phyloP scores from a whole-genome alignment of 2,797 vertebrate genomes.

The Erethizon dorsatum region DNA sequence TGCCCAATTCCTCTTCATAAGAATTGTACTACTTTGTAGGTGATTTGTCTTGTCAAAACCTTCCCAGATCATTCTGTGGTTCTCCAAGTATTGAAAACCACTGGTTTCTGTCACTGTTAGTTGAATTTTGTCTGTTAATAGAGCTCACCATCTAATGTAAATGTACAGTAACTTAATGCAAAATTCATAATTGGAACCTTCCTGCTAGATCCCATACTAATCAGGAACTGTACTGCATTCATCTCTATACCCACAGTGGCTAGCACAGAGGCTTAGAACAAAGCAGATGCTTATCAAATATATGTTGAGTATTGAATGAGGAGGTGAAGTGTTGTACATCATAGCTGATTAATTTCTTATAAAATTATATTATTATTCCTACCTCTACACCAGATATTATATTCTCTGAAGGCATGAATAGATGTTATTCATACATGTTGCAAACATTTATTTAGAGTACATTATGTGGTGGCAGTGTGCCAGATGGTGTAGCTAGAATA shows the following conservation, averaged over 20 bases:
- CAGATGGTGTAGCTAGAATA: slow-evolving; percentile 8
- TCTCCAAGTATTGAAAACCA: slow-evolving; percentile 5
- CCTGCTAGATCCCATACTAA: background rate
- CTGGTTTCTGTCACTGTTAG: background rate
- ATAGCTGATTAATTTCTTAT: slow-evolving; percentile 40
- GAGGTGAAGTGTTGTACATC: background rate
- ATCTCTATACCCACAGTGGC: background rate
- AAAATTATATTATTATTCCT: slow-evolving; percentile 36
- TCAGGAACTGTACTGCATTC: background rate
- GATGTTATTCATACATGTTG: background rate
- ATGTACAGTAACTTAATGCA: slow-evolving; percentile 5
- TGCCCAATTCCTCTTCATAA: background rate
- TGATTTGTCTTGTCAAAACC: background rate
- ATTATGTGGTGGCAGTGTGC: slow-evolving; percentile 19
- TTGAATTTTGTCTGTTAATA: slow-evolving; percentile 25
- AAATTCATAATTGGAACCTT: slow-evolving; percentile 30
- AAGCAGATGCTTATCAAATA: slow-evolving; percentile 40
- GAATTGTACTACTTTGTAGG: slow-evolving; percentile 4
- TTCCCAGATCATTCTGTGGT: background rate
- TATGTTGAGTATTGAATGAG: slow-evolving; percentile 16
- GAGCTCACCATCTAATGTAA: background rate
- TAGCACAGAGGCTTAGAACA: slow-evolving; percentile 16
- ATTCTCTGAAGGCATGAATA: slow-evolving; percentile 37
- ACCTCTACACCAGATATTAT: background rate
- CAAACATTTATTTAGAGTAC: slow-evolving; percentile 50